Evolutionary conservation across 2,888 invertebrate genomes (phyloP).

Genomic region (Megalurothrips usitatus): DNA sequence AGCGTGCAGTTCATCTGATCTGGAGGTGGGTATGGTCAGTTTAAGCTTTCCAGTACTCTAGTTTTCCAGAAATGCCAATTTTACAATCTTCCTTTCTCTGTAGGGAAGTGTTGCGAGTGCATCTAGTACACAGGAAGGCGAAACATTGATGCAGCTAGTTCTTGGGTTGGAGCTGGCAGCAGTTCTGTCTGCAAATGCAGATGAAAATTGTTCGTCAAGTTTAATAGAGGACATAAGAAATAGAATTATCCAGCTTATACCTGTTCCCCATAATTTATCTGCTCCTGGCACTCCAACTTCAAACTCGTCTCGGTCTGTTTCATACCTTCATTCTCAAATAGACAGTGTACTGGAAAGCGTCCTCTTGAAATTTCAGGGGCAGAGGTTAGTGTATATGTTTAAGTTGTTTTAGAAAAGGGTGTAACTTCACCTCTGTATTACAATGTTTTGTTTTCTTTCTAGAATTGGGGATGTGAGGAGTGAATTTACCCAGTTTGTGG

Average conservation of each 20-base stretch:
- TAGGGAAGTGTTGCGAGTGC: background rate
- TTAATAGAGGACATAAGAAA: slow-evolving; percentile 52
- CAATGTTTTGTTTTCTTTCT: background rate
- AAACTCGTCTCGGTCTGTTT: slow-evolving; percentile 41
- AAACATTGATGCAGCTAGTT: slow-evolving; percentile 9
- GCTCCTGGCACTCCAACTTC: slow-evolving; percentile 42
- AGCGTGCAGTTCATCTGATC: background rate
- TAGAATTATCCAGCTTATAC: slow-evolving; percentile 48
- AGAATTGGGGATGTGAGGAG: slow-evolving; percentile 11
- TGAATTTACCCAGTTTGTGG: background rate
- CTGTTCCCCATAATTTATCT: slow-evolving; percentile 42
- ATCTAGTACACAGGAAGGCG: slow-evolving; percentile 7
- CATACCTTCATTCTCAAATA: slow-evolving; percentile 47
- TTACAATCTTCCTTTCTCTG: too few relatives aligned
- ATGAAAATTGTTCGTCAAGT: slow-evolving; percentile 52
- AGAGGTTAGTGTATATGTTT: slow-evolving; percentile 42
- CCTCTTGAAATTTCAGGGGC: slow-evolving; percentile 47
- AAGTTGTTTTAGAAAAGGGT: background rate
- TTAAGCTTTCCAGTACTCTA: too few relatives aligned
- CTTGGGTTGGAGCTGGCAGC: background rate
- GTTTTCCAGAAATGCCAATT: too few relatives aligned
- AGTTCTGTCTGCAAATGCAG: slow-evolving; percentile 37
- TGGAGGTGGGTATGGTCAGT: background rate
- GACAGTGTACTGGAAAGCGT: slow-evolving; percentile 46
- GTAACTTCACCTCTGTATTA: too few relatives aligned